Percentiles rank a stretch among this genome's conserved stretches.
Evolutionary conservation across 2,113 vertebrate species (phyloP).

Genomic region (Megaceryle torquata): DNA sequence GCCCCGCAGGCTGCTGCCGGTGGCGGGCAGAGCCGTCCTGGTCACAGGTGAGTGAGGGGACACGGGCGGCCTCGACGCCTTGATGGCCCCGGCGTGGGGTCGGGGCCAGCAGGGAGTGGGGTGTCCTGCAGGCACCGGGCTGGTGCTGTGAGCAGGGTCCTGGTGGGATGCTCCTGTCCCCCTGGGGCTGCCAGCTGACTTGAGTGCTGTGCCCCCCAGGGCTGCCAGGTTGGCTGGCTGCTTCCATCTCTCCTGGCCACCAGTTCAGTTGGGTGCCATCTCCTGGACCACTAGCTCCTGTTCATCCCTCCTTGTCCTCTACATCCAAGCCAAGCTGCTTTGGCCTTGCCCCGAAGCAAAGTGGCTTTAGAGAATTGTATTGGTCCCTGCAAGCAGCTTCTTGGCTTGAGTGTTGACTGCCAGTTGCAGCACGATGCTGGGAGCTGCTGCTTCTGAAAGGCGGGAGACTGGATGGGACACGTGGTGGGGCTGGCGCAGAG

Average conservation of each 20-base stretch:
- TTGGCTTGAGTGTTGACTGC: accelerated
- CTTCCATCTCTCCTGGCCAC: too few species aligned
- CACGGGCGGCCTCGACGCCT: neutral
- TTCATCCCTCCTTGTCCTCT: neutral
- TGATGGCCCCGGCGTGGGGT: neutral
- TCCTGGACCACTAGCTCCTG: neutral
- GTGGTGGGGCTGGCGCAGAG: neutral
- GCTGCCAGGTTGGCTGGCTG: too few species aligned
- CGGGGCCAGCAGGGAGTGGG: neutral
- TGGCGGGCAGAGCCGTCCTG: constrained; percentile 57
- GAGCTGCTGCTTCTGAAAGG: neutral
- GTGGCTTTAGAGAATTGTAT: neutral
- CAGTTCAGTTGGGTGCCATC: too few species aligned
- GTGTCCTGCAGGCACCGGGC: neutral
- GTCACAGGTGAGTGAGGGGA: constrained; percentile 68
- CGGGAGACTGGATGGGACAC: neutral
- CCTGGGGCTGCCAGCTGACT: neutral
- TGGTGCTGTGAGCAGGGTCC: neutral
- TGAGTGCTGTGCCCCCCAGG: neutral
- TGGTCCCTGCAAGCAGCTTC: neutral
- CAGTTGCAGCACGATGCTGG: neutral
- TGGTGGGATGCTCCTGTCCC: neutral
- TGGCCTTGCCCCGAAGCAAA: neutral
- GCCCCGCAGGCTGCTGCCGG: constrained; percentile 46
- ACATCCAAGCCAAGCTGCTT: neutral